These are phyloP conservation scores for Acrocephalus scirpaceus DNA, from an alignment of 2,797 vertebrate species.

Conservation along the genomic window DNA sequence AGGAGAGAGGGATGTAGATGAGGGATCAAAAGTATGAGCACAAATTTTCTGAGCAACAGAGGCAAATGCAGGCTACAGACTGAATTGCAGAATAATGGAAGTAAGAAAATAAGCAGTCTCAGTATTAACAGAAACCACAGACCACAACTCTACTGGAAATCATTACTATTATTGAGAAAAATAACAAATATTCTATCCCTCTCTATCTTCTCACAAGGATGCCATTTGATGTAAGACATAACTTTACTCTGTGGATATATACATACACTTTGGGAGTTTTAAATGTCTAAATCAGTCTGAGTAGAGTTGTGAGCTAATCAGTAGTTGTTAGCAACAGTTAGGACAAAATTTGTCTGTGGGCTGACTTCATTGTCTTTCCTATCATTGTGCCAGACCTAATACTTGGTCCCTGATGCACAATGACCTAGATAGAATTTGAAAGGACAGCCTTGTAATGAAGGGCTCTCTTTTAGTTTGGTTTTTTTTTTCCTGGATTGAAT, in stretches of 20 bases:
- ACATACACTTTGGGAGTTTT: background rate
- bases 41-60: background rate
- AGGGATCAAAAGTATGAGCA: background rate
- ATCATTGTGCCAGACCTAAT: background rate
- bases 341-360: background rate
- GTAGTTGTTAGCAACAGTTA: background rate
- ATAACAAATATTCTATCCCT: background rate
- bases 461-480: background rate
- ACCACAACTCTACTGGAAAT: background rate
- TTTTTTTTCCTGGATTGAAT: background rate
- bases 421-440: slow-evolving; percentile 20
- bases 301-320: background rate
- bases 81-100: background rate
- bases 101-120: background rate
- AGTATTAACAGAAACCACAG: background rate
- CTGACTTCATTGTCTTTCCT: background rate
- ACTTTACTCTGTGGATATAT: background rate
- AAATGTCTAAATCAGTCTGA: background rate
- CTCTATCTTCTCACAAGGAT: background rate
- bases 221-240: background rate
- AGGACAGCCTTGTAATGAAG: background rate
- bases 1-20: background rate
- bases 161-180: background rate
- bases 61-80: background rate
- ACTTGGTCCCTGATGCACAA: background rate